Evolutionary conservation across 1,140 invertebrate species (phyloP).

Genomic region (Plectrocnemia conspersa): DNA sequence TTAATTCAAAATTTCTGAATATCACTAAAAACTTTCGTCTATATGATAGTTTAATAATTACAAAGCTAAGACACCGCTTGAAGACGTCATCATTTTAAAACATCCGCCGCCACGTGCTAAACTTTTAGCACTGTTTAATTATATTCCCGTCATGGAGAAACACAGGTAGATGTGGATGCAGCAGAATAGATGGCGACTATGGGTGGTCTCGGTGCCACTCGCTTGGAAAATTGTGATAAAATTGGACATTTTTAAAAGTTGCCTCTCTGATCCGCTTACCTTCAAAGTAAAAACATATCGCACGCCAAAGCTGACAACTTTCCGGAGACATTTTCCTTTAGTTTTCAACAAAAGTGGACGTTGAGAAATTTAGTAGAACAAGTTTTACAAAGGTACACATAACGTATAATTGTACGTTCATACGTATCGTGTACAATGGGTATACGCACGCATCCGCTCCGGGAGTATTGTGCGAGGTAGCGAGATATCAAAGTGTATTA

Average conservation of each 20-base stretch:
- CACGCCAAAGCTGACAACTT: slow-evolving; percentile 23
- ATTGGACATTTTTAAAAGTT: slow-evolving; percentile 18
- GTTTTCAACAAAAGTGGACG: slow-evolving; percentile 29
- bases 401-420: background rate
- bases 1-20: no score
- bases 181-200: no score
- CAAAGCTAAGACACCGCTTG: slow-evolving; percentile 7
- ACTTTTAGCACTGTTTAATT: slow-evolving; percentile 3
- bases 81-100: no score
- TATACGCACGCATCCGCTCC: background rate
- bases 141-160: slow-evolving; percentile 3
- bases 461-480: background rate
- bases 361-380: slow-evolving; percentile 34
- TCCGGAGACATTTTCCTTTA: slow-evolving; percentile 25
- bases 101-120: background rate
- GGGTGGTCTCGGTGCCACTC: background rate
- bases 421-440: background rate
- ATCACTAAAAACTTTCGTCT: no score
- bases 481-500: slow-evolving; percentile 11
- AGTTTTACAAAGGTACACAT: slow-evolving; percentile 12
- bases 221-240: slow-evolving; percentile 8
- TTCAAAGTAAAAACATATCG: slow-evolving; percentile 30
- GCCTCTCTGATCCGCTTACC: slow-evolving; percentile 27
- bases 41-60: no score
- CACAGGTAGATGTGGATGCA: background rate